Evolutionary conservation across 2,113 vertebrate species (phyloP).

Genomic region (Condylura cristata): DNA sequence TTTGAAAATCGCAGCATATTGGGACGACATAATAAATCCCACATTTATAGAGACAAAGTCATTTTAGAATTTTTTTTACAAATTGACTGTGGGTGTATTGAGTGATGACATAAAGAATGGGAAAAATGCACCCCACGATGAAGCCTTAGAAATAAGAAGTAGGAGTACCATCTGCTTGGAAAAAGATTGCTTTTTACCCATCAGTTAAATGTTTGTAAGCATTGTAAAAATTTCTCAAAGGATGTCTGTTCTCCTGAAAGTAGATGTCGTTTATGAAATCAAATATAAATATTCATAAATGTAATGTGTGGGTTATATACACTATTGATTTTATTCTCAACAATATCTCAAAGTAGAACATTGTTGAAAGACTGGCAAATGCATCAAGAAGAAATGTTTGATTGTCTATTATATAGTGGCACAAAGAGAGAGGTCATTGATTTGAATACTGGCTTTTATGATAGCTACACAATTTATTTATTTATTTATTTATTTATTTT

Average conservation of each 20-base stretch:
- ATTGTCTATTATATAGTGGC: conserved; percentile 43
- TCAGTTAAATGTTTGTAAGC: conserved; percentile 72
- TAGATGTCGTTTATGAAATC: conserved; percentile 69
- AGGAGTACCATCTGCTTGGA: conserved; percentile 67
- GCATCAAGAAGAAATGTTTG: conserved; percentile 47
- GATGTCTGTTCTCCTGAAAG: conserved; percentile 64
- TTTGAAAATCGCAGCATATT: conserved; percentile 63
- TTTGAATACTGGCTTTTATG: conserved; percentile 48
- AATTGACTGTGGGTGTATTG: conserved; percentile 5
- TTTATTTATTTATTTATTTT: too few species aligned
- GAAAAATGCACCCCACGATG: conserved; percentile 52
- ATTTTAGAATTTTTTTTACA: not conserved
- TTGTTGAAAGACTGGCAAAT: conserved; percentile 52
- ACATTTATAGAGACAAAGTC: conserved; percentile 67
- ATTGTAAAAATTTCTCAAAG: conserved; percentile 51
- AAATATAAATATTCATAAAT: conserved; percentile 79
- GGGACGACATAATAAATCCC: not conserved
- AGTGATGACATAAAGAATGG: conserved; percentile 46
- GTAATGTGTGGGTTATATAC: conserved; percentile 53
- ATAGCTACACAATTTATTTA: not conserved
- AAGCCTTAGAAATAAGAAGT: conserved; percentile 54
- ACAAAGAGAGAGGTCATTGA: conserved; percentile 34
- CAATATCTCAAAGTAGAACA: conserved; percentile 24
- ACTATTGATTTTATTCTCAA: conserved; percentile 62
- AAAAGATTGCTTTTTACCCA: conserved; percentile 53